Conservation (phyloP, 2,113 vertebrate genomes). For the Hystrix brachyura region DNA sequence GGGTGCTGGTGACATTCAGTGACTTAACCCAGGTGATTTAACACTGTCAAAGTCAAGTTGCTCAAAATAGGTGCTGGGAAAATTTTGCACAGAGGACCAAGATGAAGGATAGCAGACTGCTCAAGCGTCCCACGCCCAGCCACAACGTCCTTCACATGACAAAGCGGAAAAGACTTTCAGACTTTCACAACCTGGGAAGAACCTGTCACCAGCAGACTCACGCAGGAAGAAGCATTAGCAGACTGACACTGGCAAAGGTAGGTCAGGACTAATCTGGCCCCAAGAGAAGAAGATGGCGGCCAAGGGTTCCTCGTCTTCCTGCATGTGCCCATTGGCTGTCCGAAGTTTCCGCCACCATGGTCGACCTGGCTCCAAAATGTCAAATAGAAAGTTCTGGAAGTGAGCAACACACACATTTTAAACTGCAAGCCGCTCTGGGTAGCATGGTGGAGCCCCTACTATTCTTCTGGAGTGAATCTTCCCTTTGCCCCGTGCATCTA, state of each 20-base stretch:
- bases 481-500: not conserved
- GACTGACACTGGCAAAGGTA: fast-evolving
- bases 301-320: not conserved
- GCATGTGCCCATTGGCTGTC: too few relatives aligned
- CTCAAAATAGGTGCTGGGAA: not conserved
- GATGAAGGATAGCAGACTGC: not conserved
- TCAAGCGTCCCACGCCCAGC: not conserved
- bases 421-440: too few relatives aligned
- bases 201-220: fast-evolving
- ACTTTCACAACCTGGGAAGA: fast-evolving
- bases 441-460: not conserved
- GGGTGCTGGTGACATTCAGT: fast-evolving
- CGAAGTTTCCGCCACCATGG: not conserved
- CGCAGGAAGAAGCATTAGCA: fast-evolving
- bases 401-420: not conserved
- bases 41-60: fast-evolving
- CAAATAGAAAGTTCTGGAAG: not conserved
- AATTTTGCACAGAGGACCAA: not conserved
- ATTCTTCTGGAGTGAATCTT: not conserved
- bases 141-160: fast-evolving
- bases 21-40: not conserved
- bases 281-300: fast-evolving
- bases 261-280: not conserved
- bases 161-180: fast-evolving
- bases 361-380: not conserved